Percentiles rank a stretch among this genome's conserved stretches.
phyloP scores from a whole-genome alignment of 2,797 vertebrate genomes.

The Spondyliosoma cantharus region DNA sequence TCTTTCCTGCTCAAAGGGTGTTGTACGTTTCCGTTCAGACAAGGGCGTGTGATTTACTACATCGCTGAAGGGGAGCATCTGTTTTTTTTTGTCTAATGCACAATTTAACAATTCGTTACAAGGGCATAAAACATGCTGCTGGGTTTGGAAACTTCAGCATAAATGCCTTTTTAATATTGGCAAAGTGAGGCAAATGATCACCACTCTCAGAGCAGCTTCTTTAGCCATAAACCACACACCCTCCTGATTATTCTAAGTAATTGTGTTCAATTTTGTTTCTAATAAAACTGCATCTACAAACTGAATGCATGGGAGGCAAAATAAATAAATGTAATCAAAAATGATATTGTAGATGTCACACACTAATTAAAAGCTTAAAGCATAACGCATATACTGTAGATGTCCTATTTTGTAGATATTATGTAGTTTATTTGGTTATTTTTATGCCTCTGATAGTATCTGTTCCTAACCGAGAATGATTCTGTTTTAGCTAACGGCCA shows the following conservation, averaged over 20 bases:
- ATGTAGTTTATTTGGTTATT: neutral
- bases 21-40: constrained; percentile 69
- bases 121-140: constrained; percentile 75
- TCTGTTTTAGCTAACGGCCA: constrained; percentile 92
- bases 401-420: constrained; percentile 1
- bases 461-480: constrained; percentile 49
- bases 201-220: constrained; percentile 37
- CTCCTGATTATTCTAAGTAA: constrained; percentile 52
- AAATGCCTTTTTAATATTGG: constrained; percentile 77
- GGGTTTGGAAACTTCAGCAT: constrained; percentile 76
- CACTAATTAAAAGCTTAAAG: constrained; percentile 41
- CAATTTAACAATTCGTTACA: constrained; percentile 83
- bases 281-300: constrained; percentile 34
- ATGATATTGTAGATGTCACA: constrained; percentile 43
- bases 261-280: constrained; percentile 45
- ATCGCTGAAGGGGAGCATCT: constrained; percentile 77
- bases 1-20: constrained; percentile 64
- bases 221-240: constrained; percentile 59
- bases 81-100: constrained; percentile 74
- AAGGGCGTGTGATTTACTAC: constrained; percentile 81
- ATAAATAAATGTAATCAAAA: constrained; percentile 36
- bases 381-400: neutral
- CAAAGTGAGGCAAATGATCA: constrained; percentile 72
- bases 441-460: constrained; percentile 7
- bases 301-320: constrained; percentile 15